Base-by-base conservation (phyloP, 1,140 invertebrate genomes). In the Ruditapes philippinarum region DNA sequence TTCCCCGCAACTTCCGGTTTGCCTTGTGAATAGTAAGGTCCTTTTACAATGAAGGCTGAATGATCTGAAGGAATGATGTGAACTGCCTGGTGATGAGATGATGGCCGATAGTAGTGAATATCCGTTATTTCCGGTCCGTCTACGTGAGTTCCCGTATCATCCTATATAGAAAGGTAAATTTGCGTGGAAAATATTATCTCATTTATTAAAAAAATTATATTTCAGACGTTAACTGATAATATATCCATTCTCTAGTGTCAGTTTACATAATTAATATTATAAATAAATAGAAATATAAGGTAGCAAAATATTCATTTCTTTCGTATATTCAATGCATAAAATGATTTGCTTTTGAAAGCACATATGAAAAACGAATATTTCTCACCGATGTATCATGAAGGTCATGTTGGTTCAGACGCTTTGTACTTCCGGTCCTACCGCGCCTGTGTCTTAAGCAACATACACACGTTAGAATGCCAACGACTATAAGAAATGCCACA, bases 331-430 rank as follows among this genome's bases (percentile, higher is more conserved):
- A n/a, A n/a, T n/a, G n/a, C n/a, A n/a, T n/a, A n/a, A n/a, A n/a
- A n/a, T n/a, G n/a, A n/a, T n/a, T n/a, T n/a, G n/a, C n/a, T n/a
- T n/a, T n/a, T n/a, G n/a, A n/a, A n/a, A n/a, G n/a, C n/a, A n/a
- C n/a, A n/a, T n/a, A n/a, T n/a, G n/a, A n/a, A n/a, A n/a, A n/a
- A n/a, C n/a, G n/a, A n/a, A n/a, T n/a, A n/a, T n/a, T n/a, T n/a
- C n/a, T 73, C 38, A 84, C 82, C 62, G 42, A 73, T 9, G 1
- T 74, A 12, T 73, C 65, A 36, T 74, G 49, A 19, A 17, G 65
- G 22, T 73, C 65, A 36, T 74, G 49, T 31, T 31, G 65, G n/a
- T 54, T 73, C 57, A 60, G 36, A 11, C 33, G 78, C 36, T 65
- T 70, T 12, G 68, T 54, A 28, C 42, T 84, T 49, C 65, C 82